Evolutionary conservation across 2,797 vertebrate species (phyloP).

Genomic region (Linurgus olivaceus): DNA sequence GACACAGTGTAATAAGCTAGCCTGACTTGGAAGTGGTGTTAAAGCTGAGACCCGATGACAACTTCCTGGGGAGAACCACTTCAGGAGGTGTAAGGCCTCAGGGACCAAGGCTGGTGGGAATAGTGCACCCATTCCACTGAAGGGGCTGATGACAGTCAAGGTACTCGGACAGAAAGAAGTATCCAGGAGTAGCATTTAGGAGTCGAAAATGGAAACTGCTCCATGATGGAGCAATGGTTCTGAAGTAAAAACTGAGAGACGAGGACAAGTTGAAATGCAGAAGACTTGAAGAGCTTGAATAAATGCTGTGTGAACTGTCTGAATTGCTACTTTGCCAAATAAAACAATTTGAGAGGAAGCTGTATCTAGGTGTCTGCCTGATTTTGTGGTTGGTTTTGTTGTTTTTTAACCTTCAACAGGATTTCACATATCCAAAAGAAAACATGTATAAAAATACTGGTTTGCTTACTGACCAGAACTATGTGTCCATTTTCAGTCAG

Average conservation of each 20-base stretch:
- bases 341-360: conserved; percentile 58
- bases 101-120: conserved; percentile 52
- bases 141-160: neutral
- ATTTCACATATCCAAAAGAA: neutral
- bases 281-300: conserved; percentile 54
- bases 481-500: neutral
- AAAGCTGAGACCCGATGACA: neutral
- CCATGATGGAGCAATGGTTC: conserved; percentile 19
- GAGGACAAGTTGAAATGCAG: conserved; percentile 30
- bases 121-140: neutral
- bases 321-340: conserved; percentile 70
- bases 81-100: conserved; percentile 27
- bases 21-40: conserved; percentile 16
- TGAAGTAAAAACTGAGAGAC: conserved; percentile 35
- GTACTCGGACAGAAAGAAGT: neutral
- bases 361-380: conserved; percentile 8
- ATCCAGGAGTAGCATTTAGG: neutral
- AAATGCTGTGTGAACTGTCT: conserved; percentile 65
- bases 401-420: neutral
- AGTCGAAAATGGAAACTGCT: neutral
- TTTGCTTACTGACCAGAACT: neutral
- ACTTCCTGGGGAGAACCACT: neutral
- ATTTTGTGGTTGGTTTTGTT: neutral
- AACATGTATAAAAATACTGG: neutral
- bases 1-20: conserved; percentile 41